A percentile compares a stretch with the other conserved stretches of the same genome.
phyloP scores from a whole-genome alignment of 2,888 invertebrate species.

The Tachina fera region DNA sequence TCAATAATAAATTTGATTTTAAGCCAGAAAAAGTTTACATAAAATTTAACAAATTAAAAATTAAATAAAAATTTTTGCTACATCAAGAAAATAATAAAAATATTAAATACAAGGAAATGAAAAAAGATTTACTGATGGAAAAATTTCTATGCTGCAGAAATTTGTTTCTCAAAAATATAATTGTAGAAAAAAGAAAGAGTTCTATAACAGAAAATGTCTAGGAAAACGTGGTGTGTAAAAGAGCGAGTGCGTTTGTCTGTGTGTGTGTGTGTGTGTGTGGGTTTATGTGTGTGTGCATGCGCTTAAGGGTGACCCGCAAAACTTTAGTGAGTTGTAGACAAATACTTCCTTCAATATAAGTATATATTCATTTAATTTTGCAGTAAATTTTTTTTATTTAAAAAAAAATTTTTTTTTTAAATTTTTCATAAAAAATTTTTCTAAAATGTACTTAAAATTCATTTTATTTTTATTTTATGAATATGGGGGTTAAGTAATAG shows the following conservation, averaged over 20 bases:
- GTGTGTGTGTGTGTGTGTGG: constrained; percentile 42
- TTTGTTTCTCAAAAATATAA: constrained; percentile 46
- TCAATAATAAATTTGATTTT: constrained; percentile 27
- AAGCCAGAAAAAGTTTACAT: not conserved
- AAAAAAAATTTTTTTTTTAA: too few relatives aligned
- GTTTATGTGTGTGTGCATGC: constrained; percentile 28
- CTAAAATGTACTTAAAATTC: too few relatives aligned
- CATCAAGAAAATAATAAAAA: constrained; percentile 44
- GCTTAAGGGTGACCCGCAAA: constrained; percentile 27
- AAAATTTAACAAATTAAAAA: constrained; percentile 25
- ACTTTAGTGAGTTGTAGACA: too few relatives aligned
- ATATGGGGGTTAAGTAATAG: too few relatives aligned
- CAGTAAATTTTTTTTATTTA: too few relatives aligned
- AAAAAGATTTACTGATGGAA: constrained; percentile 44
- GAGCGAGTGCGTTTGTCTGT: constrained; percentile 30
- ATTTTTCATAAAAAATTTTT: too few relatives aligned
- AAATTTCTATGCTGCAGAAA: constrained; percentile 53
- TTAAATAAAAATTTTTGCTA: constrained; percentile 36
- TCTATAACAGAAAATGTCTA: constrained; percentile 65
- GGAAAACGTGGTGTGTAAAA: constrained; percentile 57
- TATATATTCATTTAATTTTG: too few relatives aligned
- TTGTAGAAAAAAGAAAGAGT: constrained; percentile 28
- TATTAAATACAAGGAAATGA: constrained; percentile 34
- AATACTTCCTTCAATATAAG: too few relatives aligned
- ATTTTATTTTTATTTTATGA: too few relatives aligned